Evolutionary conservation across 2,888 invertebrate genomes (phyloP), one percentile per base, ranked within the genome.

Genomic region (Drepanosiphum platanoidis): DNA sequence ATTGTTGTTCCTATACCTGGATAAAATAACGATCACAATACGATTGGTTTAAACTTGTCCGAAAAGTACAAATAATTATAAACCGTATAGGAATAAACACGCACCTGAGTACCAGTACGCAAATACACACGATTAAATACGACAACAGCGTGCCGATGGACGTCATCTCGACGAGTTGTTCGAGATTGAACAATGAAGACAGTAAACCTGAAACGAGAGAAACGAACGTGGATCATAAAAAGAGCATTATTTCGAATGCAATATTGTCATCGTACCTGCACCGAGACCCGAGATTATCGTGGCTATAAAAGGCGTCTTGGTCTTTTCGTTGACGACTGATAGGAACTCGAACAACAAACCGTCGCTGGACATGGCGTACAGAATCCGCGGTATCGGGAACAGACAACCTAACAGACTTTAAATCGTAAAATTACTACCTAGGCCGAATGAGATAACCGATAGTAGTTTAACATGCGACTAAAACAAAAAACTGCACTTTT

Each of bases 141-240:
- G 97, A 97, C 79, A 96, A 91, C 1, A 97, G 91, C 0, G 96
- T 96, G n/a, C 96, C 96, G 88, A 98, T 97, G 13, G 97, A 97
- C 96, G 98, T 96, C 95, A 98, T 97, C 88, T 97, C 96, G 87
- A 98, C 97, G 86, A 98, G 91, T 89, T 97, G 97, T 86, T 95
- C 93, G 86, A 97, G 91, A 90, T 97, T 94, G 90, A 98, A 96
- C 27, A 97, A 89, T 0, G 95, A 91, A 0, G 97, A 95, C 94
- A 97, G 95, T 5, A 94, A 86, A 30, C 95, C 96, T 94, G 90
- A 34, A 90, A 90, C 83, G 27, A 46, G 11, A 42, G 18, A 46
- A 46, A 46, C 46, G 13, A 46, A 52, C 52, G 52, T 15, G 8
- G 18, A 52, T 42, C 18, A 52, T n/a, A n/a, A n/a, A n/a, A 52